Evolutionary conservation across 2,888 invertebrate species (phyloP), one percentile per base, ranked within the genome.

Genomic region (Temnothorax unifasciatus): DNA sequence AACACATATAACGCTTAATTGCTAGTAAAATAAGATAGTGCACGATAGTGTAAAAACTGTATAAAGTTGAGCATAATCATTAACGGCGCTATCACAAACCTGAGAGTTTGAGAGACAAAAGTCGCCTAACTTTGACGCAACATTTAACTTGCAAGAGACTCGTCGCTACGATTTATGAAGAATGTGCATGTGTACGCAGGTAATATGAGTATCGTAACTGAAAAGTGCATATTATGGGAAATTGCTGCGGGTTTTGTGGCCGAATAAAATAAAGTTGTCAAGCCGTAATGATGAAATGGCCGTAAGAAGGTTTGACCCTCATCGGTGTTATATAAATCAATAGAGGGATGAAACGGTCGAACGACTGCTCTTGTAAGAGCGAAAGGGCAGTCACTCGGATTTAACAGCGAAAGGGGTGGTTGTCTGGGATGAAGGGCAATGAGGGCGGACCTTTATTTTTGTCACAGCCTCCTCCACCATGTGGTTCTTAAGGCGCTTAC

Each of bases 381-480:
- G 21, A 59, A 79, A 79, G 73, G 57, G 47, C 79, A 79, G 34
- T 59, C 79, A n/a, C 13, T 73, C 73, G 38, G 79, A 59, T 41
- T 64, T 47, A 41, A 75, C 25, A 64, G n/a, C 77, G 34, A 68
- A 66, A 34, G 82, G 52, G 18, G 57, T 29, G 25, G 18, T 57
- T 66, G 38, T 79, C 25, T 79, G 47, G 69, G 64, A 52, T 54
- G 52, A 76, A 69, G 79, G 83, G 75, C 82, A 91, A 92, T 77
- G 68, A 77, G 68, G 93, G 95, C 96, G 95, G 96, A 97, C 97
- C 97, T 98, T 97, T 95, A 97, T 97, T 96, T 97, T 97, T 95
- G 97, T 97, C 95, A 97, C 97, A 93, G 98, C 97, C 95, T 97
- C 97, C 96, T 97, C 97, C 94, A 98, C 97, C 97, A 97, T 97